phyloP scores from a whole-genome alignment of 2,888 invertebrate species.

The Sinelater perroti region DNA sequence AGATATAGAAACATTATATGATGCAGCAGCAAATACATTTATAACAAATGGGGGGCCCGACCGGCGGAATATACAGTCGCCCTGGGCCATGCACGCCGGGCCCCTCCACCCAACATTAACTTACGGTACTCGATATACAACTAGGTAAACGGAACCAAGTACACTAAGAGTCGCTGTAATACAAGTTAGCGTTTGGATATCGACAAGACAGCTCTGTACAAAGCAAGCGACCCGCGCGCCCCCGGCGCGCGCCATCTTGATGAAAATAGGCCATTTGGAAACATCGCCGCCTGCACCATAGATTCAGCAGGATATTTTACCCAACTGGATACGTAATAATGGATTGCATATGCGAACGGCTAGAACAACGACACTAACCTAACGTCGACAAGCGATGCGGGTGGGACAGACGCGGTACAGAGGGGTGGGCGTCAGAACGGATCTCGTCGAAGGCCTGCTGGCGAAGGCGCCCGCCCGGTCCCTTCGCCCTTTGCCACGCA shows the following conservation, averaged over 20 bases:
- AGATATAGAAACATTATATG: constrained; percentile 18
- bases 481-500: no score
- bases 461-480: no score
- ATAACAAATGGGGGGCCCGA: no score
- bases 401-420: constrained; percentile 33
- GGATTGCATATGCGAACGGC: constrained; percentile 52
- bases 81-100: no score
- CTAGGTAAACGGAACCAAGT: constrained; percentile 14
- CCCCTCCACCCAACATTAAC: no score
- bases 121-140: no score
- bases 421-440: no score
- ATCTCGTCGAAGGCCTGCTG: no score
- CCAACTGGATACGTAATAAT: constrained; percentile 54
- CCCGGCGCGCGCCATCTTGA: constrained; percentile 50
- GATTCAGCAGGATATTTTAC: constrained; percentile 57
- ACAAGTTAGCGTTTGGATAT: constrained; percentile 37
- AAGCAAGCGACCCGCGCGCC: constrained; percentile 53
- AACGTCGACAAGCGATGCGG: constrained; percentile 45
- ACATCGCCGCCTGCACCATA: constrained; percentile 60
- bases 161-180: constrained; percentile 14
- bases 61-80: not conserved
- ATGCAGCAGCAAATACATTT: constrained; percentile 18
- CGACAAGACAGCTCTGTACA: constrained; percentile 50
- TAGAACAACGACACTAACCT: constrained; percentile 51
- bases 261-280: constrained; percentile 60